A percentile compares a stretch with the other conserved stretches of the same genome.
These are phyloP conservation scores for Onthophagus taurus DNA, from an alignment of 1,140 invertebrate genomes.

Conservation along the genomic window DNA sequence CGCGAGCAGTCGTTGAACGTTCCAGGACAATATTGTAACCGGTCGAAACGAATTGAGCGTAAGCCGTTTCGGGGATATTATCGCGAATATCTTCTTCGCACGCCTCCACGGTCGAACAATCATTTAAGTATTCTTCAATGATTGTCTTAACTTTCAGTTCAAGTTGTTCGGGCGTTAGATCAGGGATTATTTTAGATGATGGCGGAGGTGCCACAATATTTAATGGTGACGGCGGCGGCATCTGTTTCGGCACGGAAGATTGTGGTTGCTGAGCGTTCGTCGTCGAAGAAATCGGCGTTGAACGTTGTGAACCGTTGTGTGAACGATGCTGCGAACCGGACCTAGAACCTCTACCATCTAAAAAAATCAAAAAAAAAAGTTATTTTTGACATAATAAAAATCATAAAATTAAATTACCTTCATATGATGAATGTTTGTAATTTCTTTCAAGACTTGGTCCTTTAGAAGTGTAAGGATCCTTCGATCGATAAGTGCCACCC, in stretches of 20 bases:
- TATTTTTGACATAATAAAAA: neutral
- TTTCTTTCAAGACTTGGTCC: constrained; percentile 39
- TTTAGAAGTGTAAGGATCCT: constrained; percentile 40
- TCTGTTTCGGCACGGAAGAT: neutral
- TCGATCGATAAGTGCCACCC: constrained; percentile 24
- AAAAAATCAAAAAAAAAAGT: constrained; percentile 6
- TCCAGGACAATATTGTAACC: constrained; percentile 31
- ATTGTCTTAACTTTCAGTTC: constrained; percentile 25
- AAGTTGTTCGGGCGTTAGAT: constrained; percentile 31
- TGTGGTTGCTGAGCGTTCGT: too few species aligned
- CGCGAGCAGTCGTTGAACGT: constrained; percentile 33
- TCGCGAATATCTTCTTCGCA: constrained; percentile 25
- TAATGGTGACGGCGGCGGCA: constrained; percentile 10
- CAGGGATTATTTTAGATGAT: constrained; percentile 10
- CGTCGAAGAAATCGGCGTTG: neutral
- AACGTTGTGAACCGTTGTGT: constrained; percentile 29
- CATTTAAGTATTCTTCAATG: constrained; percentile 31
- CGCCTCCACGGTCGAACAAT: constrained; percentile 23
- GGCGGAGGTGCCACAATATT: constrained; percentile 8
- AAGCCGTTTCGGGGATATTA: constrained; percentile 18
- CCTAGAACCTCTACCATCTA: constrained; percentile 44
- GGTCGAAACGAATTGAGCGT: constrained; percentile 21
- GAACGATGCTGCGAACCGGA: constrained; percentile 48
- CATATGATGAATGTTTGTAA: constrained; percentile 7
- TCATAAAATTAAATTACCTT: constrained; percentile 4